These are phyloP conservation scores for Sabatieria punctata DNA, from an alignment of 2,888 invertebrate genomes.

Conservation along the genomic window DNA sequence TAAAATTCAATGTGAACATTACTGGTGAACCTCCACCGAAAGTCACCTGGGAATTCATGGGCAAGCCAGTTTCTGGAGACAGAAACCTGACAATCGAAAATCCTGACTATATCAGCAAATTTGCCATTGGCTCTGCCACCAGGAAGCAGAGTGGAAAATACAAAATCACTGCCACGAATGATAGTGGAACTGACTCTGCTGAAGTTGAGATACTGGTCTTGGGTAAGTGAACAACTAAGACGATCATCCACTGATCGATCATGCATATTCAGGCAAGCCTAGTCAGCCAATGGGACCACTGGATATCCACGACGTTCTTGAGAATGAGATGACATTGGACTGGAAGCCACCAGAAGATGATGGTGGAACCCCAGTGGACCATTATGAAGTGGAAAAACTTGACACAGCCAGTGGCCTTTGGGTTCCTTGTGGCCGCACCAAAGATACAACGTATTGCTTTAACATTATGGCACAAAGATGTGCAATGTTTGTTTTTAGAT, in stretches of 20 bases:
- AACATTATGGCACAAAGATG: neutral
- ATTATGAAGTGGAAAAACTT: conserved; percentile 76
- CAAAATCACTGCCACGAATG: conserved; percentile 36
- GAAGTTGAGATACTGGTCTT: conserved; percentile 48
- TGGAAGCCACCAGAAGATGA: conserved; percentile 94
- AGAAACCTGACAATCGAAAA: conserved; percentile 17
- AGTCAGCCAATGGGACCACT: conserved; percentile 78
- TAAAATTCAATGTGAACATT: conserved; percentile 74
- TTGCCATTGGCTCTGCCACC: conserved; percentile 31
- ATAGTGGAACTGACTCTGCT: conserved; percentile 36
- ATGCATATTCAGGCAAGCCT: conserved; percentile 42
- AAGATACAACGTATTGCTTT: conserved; percentile 16
- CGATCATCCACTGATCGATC: neutral
- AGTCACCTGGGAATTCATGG: conserved; percentile 66
- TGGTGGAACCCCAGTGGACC: conserved; percentile 77
- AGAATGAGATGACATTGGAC: conserved; percentile 79
- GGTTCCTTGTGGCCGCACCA: conserved; percentile 29
- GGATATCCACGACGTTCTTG: conserved; percentile 77
- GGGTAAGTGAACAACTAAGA: conserved; percentile 38
- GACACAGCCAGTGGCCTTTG: conserved; percentile 46
- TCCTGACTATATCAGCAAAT: conserved; percentile 25
- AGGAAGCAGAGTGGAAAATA: conserved; percentile 38
- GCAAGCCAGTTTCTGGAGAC: neutral
- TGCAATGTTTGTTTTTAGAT: conserved; percentile 14
- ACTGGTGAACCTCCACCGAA: conserved; percentile 88